Percentiles rank a stretch among this genome's conserved stretches.
Conservation (phyloP, 2,113 vertebrate species). For the Brachyistius frenatus region DNA sequence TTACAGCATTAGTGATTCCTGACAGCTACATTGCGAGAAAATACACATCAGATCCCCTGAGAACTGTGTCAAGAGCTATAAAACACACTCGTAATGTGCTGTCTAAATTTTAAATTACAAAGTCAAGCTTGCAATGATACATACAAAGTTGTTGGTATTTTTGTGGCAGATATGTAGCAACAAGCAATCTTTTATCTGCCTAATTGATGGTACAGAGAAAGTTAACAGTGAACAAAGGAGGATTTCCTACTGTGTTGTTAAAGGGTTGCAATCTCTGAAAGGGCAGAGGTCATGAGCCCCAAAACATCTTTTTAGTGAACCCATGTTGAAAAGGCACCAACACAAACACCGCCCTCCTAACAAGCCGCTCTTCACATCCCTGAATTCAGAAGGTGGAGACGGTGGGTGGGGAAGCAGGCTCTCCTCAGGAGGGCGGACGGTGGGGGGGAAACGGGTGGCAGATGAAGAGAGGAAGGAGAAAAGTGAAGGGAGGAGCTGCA, state of each 20-base stretch:
- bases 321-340: slow-evolving; percentile 21
- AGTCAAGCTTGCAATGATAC: neutral
- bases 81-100: slow-evolving; percentile 32
- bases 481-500: slow-evolving; percentile 17
- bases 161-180: slow-evolving; percentile 23
- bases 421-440: neutral
- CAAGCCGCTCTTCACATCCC: slow-evolving; percentile 33
- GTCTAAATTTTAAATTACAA: slow-evolving; percentile 19
- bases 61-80: slow-evolving; percentile 39
- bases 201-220: slow-evolving; percentile 18
- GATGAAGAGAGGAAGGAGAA: slow-evolving; percentile 21
- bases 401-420: neutral
- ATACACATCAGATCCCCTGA: slow-evolving; percentile 33
- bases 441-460: slow-evolving; percentile 10
- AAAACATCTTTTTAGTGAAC: slow-evolving; percentile 45
- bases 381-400: neutral
- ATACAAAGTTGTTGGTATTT: neutral
- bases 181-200: slow-evolving; percentile 15
- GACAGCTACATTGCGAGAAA: slow-evolving; percentile 63
- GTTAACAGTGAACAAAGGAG: slow-evolving; percentile 27
- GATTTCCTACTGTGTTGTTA: slow-evolving; percentile 22
- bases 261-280: slow-evolving; percentile 29
- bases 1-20: slow-evolving; percentile 67
- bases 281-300: slow-evolving; percentile 28
- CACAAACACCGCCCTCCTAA: slow-evolving; percentile 14